Evolutionary conservation across 2,888 invertebrate genomes (phyloP).

Genomic region (Clunio marinus): DNA sequence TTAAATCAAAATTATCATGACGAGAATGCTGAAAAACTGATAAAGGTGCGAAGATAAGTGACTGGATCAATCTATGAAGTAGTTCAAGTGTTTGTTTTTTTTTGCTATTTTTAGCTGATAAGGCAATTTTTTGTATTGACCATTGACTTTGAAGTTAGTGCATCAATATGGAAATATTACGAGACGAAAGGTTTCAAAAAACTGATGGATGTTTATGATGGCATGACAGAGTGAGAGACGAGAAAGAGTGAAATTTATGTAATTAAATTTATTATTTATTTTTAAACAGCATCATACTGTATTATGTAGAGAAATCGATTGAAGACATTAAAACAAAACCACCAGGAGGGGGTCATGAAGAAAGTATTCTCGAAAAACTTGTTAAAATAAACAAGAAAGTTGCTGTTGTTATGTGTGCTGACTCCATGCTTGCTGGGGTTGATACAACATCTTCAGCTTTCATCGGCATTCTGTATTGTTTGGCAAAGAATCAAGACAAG

Average conservation of each 20-base stretch:
- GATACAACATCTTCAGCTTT: slow-evolving; percentile 55
- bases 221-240: slow-evolving; percentile 50
- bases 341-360: slow-evolving; percentile 42
- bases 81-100: not conserved
- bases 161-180: slow-evolving; percentile 46
- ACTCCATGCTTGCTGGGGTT: slow-evolving; percentile 58
- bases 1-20: slow-evolving; percentile 41
- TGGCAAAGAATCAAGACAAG: slow-evolving; percentile 60
- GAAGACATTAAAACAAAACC: slow-evolving; percentile 41
- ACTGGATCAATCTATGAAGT: no score
- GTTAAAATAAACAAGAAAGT: slow-evolving; percentile 52
- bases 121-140: slow-evolving; percentile 38
- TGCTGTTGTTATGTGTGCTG: slow-evolving; percentile 56
- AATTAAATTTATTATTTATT: no score
- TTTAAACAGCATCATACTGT: slow-evolving; percentile 44
- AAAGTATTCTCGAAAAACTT: slow-evolving; percentile 55
- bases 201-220: slow-evolving; percentile 48
- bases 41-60: not conserved
- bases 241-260: no score
- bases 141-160: slow-evolving; percentile 45
- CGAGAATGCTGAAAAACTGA: slow-evolving; percentile 22
- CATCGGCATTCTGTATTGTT: slow-evolving; percentile 56
- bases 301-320: slow-evolving; percentile 50
- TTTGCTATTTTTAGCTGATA: slow-evolving; percentile 30
- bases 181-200: slow-evolving; percentile 46